Evolutionary conservation across 1,140 invertebrate species (phyloP).

Genomic region (Thalassaphorura encarpata): DNA sequence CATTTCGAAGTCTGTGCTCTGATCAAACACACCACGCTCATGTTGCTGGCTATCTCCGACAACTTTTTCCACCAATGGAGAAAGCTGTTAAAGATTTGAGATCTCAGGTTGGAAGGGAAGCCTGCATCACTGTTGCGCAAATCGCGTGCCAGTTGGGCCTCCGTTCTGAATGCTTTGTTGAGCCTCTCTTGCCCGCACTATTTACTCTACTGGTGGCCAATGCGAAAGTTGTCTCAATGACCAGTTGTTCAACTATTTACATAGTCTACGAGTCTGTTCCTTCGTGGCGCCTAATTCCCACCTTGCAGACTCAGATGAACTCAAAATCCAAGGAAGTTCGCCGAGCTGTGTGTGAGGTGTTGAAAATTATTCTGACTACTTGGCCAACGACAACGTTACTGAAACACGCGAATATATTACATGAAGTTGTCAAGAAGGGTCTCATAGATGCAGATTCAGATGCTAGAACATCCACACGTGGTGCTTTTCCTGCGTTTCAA

Average conservation of each 20-base stretch:
- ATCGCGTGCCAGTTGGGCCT: conserved; percentile 17
- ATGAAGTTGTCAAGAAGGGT: conserved; percentile 30
- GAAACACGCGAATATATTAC: conserved; percentile 14
- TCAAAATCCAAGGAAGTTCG: conserved; percentile 32
- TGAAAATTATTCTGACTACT: conserved; percentile 23
- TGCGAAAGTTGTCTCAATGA: conserved; percentile 28
- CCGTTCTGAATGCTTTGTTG: conserved; percentile 26
- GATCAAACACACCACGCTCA: conserved; percentile 27
- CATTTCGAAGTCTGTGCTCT: conserved; percentile 26
- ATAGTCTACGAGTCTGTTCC: conserved; percentile 28
- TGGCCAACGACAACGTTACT: conserved; percentile 22
- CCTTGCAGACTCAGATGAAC: conserved; percentile 27
- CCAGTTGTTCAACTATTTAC: conserved; percentile 18
- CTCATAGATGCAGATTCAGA: conserved; percentile 29
- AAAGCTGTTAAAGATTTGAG: conserved; percentile 29
- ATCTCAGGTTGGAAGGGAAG: conserved; percentile 28
- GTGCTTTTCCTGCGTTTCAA: conserved; percentile 23
- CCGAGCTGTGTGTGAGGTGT: conserved; percentile 24
- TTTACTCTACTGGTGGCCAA: conserved; percentile 29
- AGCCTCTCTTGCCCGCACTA: conserved; percentile 26
- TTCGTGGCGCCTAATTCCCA: conserved; percentile 27
- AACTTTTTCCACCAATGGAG: conserved; percentile 28
- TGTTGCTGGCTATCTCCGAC: conserved; percentile 27
- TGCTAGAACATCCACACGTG: conserved; percentile 16
- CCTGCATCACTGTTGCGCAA: conserved; percentile 23